Conservation (phyloP, 1,140 invertebrate genomes). For the Lithobius niger region DNA sequence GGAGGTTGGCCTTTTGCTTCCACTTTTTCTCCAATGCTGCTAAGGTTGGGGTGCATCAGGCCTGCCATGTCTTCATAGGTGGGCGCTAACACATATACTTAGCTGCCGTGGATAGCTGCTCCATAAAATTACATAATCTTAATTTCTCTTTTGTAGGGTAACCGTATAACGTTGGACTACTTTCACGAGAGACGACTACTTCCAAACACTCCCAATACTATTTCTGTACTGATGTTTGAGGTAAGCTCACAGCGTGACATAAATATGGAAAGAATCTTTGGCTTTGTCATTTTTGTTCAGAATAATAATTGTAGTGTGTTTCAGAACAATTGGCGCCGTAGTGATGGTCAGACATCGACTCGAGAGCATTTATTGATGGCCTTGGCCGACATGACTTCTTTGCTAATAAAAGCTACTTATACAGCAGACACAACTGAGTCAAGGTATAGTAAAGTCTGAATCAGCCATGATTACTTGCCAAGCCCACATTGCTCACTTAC, state of each 20-base stretch:
- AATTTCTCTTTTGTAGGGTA: slow-evolving; percentile 42
- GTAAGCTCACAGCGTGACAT: too few species aligned
- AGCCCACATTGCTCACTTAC: too few species aligned
- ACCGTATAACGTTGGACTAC: slow-evolving; percentile 58
- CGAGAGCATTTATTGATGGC: slow-evolving; percentile 85
- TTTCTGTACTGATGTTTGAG: slow-evolving; percentile 59
- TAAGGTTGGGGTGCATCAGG: too few species aligned
- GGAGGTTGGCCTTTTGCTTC: too few species aligned
- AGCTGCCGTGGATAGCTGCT: too few species aligned
- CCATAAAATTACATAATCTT: too few species aligned
- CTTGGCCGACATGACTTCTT: slow-evolving; percentile 69
- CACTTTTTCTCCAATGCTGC: too few species aligned
- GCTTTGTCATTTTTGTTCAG: too few species aligned
- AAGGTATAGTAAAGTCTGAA: slow-evolving; percentile 43
- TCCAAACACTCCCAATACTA: slow-evolving; percentile 45
- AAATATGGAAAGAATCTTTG: too few species aligned
- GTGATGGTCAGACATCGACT: slow-evolving; percentile 63
- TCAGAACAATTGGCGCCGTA: slow-evolving; percentile 56
- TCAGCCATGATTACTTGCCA: too few species aligned
- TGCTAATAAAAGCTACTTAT: slow-evolving; percentile 88
- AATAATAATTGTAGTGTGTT: background rate
- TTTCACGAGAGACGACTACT: slow-evolving; percentile 41
- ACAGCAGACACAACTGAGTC: slow-evolving; percentile 61
- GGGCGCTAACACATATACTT: too few species aligned
- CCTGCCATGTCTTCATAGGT: too few species aligned